phyloP scores from a whole-genome alignment of 2,888 invertebrate genomes.

The Galeruca laticollis region DNA sequence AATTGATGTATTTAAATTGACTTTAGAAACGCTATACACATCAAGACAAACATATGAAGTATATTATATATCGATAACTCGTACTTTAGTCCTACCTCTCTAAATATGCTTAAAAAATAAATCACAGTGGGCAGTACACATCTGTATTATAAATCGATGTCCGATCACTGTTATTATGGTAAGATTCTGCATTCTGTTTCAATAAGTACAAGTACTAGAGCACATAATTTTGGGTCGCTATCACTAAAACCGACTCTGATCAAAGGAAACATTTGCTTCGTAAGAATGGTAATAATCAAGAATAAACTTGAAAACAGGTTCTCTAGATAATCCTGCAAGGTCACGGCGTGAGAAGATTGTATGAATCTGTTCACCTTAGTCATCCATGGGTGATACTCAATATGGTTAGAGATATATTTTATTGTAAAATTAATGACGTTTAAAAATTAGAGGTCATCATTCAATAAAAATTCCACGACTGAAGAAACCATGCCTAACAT shows the following conservation, averaged over 20 bases:
- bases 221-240: too few species aligned
- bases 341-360: constrained; percentile 32
- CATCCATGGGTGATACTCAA: neutral
- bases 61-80: too few species aligned
- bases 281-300: constrained; percentile 31
- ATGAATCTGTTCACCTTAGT: constrained; percentile 25
- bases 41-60: too few species aligned
- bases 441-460: neutral
- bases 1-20: too few species aligned
- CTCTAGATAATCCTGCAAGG: constrained; percentile 38
- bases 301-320: constrained; percentile 35
- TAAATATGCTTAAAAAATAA: too few species aligned
- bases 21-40: too few species aligned
- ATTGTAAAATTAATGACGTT: neutral
- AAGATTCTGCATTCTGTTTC: too few species aligned
- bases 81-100: too few species aligned
- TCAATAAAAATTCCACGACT: neutral
- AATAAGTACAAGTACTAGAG: neutral
- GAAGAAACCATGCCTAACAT: neutral
- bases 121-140: too few species aligned
- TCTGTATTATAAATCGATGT: too few species aligned
- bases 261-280: neutral
- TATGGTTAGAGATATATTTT: constrained; percentile 1
- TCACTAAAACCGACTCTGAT: neutral
- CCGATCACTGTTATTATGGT: too few species aligned